Percentiles rank a stretch among this genome's conserved stretches.
Conservation (phyloP, 2,113 vertebrate species). For the Sylvietta virens region DNA sequence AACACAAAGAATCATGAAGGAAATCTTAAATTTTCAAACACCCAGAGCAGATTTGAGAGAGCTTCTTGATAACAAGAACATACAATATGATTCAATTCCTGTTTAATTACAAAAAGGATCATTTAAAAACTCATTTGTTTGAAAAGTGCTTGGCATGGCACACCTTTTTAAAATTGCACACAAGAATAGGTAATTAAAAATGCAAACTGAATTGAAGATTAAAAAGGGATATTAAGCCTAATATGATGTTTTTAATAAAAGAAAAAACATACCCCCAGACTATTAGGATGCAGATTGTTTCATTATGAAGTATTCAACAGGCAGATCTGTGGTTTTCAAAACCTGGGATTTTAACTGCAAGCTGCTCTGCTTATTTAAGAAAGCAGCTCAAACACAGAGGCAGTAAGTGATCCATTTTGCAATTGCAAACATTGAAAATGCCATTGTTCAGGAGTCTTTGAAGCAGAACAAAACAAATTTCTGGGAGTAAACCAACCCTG, state of each 20-base stretch:
- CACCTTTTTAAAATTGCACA: slow-evolving; percentile 43
- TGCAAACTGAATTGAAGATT: slow-evolving; percentile 41
- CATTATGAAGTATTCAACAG: background rate
- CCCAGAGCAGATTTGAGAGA: slow-evolving; percentile 20
- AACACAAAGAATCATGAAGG: background rate
- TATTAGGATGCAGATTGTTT: background rate
- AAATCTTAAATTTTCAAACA: slow-evolving; percentile 1
- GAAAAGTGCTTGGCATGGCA: slow-evolving; percentile 44
- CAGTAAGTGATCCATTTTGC: background rate
- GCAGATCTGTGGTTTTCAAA: background rate
- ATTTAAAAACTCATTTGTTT: slow-evolving; percentile 58
- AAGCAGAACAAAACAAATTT: background rate
- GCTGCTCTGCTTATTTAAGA: background rate
- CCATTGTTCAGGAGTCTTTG: background rate
- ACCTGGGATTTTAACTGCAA: background rate
- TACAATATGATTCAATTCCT: slow-evolving; percentile 34
- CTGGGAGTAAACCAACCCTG: background rate
- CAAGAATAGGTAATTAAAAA: slow-evolving; percentile 61
- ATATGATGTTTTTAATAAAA: background rate
- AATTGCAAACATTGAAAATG: background rate
- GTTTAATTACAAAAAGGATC: slow-evolving; percentile 61
- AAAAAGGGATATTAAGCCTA: slow-evolving; percentile 10
- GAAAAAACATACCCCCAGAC: background rate
- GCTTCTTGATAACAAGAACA: background rate
- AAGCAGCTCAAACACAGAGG: background rate